Evolutionary conservation across 2,888 invertebrate genomes (phyloP), one percentile per base, ranked within the genome.

Genomic region (Caenorhabditis sp.): DNA sequence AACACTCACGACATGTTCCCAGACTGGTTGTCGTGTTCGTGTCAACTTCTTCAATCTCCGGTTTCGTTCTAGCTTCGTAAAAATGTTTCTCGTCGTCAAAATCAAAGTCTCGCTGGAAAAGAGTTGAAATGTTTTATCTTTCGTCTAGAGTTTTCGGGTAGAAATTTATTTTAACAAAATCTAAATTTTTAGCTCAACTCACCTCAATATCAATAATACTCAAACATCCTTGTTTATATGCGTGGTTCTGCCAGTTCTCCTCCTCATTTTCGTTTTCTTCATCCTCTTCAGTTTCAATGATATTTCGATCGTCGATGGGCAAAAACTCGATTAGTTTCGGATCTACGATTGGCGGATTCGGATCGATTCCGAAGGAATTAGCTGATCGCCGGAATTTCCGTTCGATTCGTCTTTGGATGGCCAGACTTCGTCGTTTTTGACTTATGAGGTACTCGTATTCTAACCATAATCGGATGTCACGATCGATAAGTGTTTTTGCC

Each of bases 381-480:
- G 43, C 43, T 43, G 2, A 12, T 43, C 43, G 12, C 14, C 43
- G 12, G 2, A 5, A 14, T 43, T 17, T 43, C 17, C 43, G 12
- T 14, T 43, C 43, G 17, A 17, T 14, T 43, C 43, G 6, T 51
- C 51, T 19, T 23, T 51, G 51, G 10, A 51, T 51, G 21, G 51
- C 23, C 21, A 51, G 21, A 51, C 8, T 51, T 23, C 51, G 51
- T 23, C 21, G 21, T 23, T 51, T 51, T 23, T 23, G 21, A 6
- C 8, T 6, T 4, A 51, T 8, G 1, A 21, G 51, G 21, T 62
- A 73, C 26, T 65, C 58, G 36, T 62, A 68, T 3, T 59, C 55
- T 62, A 73, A 65, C 73, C 73, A 73, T 17, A 61, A 59, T 21
- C 50, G 68, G 19, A 68, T 59, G 5, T 73, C 73, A n/a, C 62